Base-by-base conservation (phyloP, 2,888 invertebrate species). In the Himalopsyche kuldschensis region DNA sequence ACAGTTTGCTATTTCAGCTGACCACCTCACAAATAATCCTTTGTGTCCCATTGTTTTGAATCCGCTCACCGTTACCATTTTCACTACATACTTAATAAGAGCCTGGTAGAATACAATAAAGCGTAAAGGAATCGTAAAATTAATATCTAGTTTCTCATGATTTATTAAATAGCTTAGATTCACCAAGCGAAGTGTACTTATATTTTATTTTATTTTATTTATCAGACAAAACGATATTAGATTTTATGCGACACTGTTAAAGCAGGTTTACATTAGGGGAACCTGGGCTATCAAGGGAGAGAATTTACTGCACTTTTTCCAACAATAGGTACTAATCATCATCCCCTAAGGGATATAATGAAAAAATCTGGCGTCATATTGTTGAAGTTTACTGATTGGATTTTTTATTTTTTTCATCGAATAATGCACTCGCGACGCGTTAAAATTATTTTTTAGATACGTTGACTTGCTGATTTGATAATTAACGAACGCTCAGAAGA, bases 271-370 rank as follows among this genome's bases (percentile, higher is more conserved):
- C 15, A 55, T 20, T 55, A 15, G 24, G 55, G 55, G 55, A 24
- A 55, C 55, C 8, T 24, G 24, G 24, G 55, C 20, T 24, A 55
- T 55, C 55, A 55, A 55, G 55, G 69, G 69, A 75, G 47, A 48
- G n/a, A 55, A 77, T n/a, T 83, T 48, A 80, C 32, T 32, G 75
- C 47, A 35, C 47, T 20, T 41, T 47, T 41, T 41, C 11, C 41
- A 82, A 84, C 82, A 84, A 84, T 75, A 77, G 81, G 46, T 63
- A 79, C 76, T 84, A 84, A 84, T 82, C 84, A 82, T 35, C 82
- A 48, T 55, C 76, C 82, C 84, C 82, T 31, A n/a, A 75, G 75
- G 77, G 55, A 46, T 75, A 78, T 79, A 55, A 55, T 55, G 55
- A 55, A 55, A 55, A 55, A 55, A 55, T 55, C 55, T 55, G 55